These are phyloP conservation scores for Octonoba sinensis DNA, from an alignment of 2,888 invertebrate species.

Conservation along the genomic window DNA sequence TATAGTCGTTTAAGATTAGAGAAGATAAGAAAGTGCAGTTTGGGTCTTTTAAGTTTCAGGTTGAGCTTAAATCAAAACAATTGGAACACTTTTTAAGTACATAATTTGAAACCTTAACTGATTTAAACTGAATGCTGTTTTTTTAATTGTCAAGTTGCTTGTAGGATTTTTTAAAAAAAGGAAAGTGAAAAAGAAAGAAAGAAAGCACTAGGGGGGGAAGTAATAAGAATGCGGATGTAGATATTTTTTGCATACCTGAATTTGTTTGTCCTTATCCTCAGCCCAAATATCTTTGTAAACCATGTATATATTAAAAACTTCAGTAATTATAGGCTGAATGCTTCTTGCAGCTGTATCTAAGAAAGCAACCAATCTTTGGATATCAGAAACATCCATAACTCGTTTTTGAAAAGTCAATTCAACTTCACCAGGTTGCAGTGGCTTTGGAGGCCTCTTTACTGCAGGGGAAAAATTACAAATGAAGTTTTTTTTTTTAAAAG, in stretches of 20 bases:
- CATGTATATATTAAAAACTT: conserved; percentile 33
- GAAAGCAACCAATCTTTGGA: conserved; percentile 9
- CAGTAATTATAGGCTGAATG: conserved; percentile 40
- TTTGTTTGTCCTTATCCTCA: conserved; percentile 44
- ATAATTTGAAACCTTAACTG: no score
- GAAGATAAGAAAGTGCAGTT: no score
- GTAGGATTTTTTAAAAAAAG: no score
- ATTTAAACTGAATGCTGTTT: no score
- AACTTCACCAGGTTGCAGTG: conserved; percentile 25
- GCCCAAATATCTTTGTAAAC: conserved; percentile 42
- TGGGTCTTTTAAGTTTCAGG: no score
- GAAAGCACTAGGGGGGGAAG: not conserved
- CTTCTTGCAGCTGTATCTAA: conserved; percentile 46
- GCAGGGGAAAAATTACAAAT: not conserved
- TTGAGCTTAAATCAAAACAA: no score
- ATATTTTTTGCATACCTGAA: conserved; percentile 24
- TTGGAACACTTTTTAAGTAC: no score
- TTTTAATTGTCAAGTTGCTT: no score
- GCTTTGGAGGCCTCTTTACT: conserved; percentile 19
- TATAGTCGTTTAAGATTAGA: no score
- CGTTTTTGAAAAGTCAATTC: conserved; percentile 31
- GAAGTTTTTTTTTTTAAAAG: no score
- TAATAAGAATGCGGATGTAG: not conserved
- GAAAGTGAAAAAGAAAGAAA: no score
- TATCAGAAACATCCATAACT: conserved; percentile 35